phyloP scores from a whole-genome alignment of 1,140 invertebrate species.

The Ceratoteleas bidentatus region DNA sequence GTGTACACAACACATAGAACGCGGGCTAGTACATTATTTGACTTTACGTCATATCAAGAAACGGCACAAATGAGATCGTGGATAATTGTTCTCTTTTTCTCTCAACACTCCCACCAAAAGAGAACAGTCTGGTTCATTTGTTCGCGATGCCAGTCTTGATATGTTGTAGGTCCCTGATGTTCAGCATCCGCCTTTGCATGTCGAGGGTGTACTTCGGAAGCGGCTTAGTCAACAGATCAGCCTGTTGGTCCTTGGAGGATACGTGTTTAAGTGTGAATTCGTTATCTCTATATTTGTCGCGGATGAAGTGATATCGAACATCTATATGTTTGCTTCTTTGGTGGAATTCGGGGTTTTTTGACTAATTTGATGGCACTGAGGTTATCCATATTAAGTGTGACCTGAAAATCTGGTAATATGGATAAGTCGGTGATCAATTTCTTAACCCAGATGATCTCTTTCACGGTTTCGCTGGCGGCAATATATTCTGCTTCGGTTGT shows the following conservation, averaged over 20 bases:
- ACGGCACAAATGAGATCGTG: too few species aligned
- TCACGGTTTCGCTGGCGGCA: slow-evolving; percentile 4
- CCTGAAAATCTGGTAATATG: not conserved
- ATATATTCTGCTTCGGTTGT: slow-evolving; percentile 33
- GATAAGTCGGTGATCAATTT: not conserved
- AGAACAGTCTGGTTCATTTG: too few species aligned
- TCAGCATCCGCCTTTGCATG: too few species aligned
- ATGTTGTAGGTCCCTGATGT: too few species aligned
- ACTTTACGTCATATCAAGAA: too few species aligned
- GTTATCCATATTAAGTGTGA: slow-evolving; percentile 14
- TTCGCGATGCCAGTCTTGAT: too few species aligned
- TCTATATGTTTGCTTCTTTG: slow-evolving; percentile 69
- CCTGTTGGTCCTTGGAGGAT: not conserved
- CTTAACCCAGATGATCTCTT: slow-evolving; percentile 7
- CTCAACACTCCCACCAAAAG: too few species aligned
- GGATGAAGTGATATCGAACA: slow-evolving; percentile 63
- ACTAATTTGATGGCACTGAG: slow-evolving; percentile 48
- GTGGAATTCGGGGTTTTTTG: slow-evolving; percentile 54
- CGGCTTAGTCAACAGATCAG: slow-evolving; percentile 14
- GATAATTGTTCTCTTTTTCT: too few species aligned
- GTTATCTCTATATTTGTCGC: slow-evolving; percentile 17
- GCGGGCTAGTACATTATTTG: too few species aligned
- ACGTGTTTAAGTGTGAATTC: slow-evolving; percentile 4
- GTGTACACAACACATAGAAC: too few species aligned
- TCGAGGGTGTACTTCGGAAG: not conserved